Evolutionary conservation across 2,888 invertebrate species (phyloP).

Genomic region (Podotricha telesiphe): DNA sequence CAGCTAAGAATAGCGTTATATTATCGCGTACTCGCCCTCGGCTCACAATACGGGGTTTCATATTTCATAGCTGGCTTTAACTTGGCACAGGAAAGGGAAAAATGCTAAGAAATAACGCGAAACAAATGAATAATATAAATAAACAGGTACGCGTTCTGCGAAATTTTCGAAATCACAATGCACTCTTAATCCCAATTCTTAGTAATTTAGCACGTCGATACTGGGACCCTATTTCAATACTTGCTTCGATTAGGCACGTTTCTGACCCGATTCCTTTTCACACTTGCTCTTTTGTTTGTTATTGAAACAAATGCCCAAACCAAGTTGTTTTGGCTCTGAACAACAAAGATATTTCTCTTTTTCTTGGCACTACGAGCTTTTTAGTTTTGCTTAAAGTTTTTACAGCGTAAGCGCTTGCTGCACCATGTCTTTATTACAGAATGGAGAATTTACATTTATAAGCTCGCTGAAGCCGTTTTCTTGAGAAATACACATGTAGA

Average conservation of each 20-base stretch:
- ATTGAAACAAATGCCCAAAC: slow-evolving; percentile 76
- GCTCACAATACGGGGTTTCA: slow-evolving; percentile 38
- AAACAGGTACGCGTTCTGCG: slow-evolving; percentile 52
- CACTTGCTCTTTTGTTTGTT: slow-evolving; percentile 55
- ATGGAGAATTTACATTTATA: slow-evolving; percentile 58
- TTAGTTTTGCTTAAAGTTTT: slow-evolving; percentile 69
- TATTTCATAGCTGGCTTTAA: slow-evolving; percentile 41
- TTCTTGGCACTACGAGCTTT: slow-evolving; percentile 55
- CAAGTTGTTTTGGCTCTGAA: slow-evolving; percentile 77
- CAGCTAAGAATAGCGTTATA: slow-evolving; percentile 35
- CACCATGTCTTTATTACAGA: slow-evolving; percentile 58
- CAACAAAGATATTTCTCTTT: slow-evolving; percentile 75
- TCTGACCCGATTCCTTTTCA: slow-evolving; percentile 49
- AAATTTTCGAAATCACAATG: slow-evolving; percentile 62
- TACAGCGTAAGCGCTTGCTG: slow-evolving; percentile 60
- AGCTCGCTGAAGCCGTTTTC: slow-evolving; percentile 51
- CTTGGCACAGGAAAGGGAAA: slow-evolving; percentile 37
- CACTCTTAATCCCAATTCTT: slow-evolving; percentile 67
- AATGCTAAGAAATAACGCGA: slow-evolving; percentile 43
- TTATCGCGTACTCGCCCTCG: slow-evolving; percentile 33
- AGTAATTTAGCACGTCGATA: slow-evolving; percentile 66
- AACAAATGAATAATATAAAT: slow-evolving; percentile 48
- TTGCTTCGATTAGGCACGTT: slow-evolving; percentile 71
- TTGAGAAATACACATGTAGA: slow-evolving; percentile 44
- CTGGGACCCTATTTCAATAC: slow-evolving; percentile 57